Evolutionary conservation across 2,888 invertebrate genomes (phyloP).

Genomic region (Chironomus tentans): DNA sequence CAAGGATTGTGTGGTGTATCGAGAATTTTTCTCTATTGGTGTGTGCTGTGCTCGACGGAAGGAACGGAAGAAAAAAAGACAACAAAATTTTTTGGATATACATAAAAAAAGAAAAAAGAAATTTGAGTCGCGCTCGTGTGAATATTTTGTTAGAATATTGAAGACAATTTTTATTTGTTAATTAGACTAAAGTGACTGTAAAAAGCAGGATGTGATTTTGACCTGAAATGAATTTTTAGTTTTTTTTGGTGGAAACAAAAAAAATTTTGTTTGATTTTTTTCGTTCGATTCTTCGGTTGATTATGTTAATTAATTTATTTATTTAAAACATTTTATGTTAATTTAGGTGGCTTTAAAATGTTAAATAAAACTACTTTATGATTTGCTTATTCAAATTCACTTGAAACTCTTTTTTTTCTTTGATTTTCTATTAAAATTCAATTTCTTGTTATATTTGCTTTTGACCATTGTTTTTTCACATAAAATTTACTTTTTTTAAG

Average conservation of each 20-base stretch:
- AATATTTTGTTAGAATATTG: too few species aligned
- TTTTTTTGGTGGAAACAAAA: neutral
- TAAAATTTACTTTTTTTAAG: neutral
- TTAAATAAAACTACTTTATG: conserved; percentile 24
- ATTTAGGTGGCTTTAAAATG: conserved; percentile 11
- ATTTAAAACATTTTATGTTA: conserved; percentile 24
- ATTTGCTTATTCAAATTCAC: conserved; percentile 22
- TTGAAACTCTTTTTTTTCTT: neutral
- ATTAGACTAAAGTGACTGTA: neutral
- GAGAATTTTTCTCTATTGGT: neutral
- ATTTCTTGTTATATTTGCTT: neutral
- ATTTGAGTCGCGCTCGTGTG: too few species aligned
- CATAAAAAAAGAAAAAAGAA: neutral
- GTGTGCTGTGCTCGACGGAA: neutral
- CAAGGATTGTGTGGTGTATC: neutral
- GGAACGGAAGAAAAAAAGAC: too few species aligned
- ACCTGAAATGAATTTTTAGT: neutral
- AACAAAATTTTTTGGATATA: too few species aligned
- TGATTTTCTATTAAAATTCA: conserved; percentile 3
- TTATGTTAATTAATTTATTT: conserved; percentile 25
- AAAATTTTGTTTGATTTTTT: neutral
- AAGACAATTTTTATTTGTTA: neutral
- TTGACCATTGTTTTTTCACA: conserved; percentile 1
- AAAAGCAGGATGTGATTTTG: neutral
- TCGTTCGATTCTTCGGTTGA: neutral